Conservation (phyloP, 2,113 vertebrate species). For the Larimichthys crocea region DNA sequence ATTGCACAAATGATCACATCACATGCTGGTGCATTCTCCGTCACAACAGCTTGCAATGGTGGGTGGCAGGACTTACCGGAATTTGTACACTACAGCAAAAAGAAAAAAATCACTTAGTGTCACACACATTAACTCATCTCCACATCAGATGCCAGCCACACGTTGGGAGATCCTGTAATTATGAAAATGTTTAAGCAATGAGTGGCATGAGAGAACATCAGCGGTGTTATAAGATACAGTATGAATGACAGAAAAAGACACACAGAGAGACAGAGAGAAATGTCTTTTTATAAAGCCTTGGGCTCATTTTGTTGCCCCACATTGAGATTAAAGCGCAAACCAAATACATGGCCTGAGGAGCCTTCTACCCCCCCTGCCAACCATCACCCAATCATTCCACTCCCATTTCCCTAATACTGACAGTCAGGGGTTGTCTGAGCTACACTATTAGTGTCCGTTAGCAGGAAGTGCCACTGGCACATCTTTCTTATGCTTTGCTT, state of each 20-base stretch:
- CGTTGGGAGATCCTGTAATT: constrained; percentile 61
- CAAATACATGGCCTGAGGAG: constrained; percentile 54
- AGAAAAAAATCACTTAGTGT: constrained; percentile 57
- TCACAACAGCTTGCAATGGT: constrained; percentile 17
- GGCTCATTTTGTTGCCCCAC: constrained; percentile 47
- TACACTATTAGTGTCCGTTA: constrained; percentile 44
- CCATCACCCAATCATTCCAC: constrained; percentile 32
- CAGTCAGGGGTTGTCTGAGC: constrained; percentile 46
- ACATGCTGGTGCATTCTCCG: neutral
- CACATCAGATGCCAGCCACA: constrained; percentile 55
- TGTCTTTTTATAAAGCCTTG: constrained; percentile 39
- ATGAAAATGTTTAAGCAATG: constrained; percentile 56
- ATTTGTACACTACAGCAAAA: constrained; percentile 25
- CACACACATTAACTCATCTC: constrained; percentile 52
- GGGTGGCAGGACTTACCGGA: constrained; percentile 33
- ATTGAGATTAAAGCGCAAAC: constrained; percentile 62
- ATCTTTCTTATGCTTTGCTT: constrained; percentile 30
- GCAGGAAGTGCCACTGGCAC: constrained; percentile 32
- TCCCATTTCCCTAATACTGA: constrained; percentile 50
- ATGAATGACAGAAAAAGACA: constrained; percentile 50
- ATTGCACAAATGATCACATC: neutral
- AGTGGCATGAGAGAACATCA: constrained; percentile 49
- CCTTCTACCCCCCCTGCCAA: constrained; percentile 12
- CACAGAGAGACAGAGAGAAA: constrained; percentile 32
- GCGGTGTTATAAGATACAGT: constrained; percentile 40